A percentile compares a stretch with the other conserved stretches of the same genome.
Conservation (phyloP, 2,797 vertebrate species). For the Sylvia borin region DNA sequence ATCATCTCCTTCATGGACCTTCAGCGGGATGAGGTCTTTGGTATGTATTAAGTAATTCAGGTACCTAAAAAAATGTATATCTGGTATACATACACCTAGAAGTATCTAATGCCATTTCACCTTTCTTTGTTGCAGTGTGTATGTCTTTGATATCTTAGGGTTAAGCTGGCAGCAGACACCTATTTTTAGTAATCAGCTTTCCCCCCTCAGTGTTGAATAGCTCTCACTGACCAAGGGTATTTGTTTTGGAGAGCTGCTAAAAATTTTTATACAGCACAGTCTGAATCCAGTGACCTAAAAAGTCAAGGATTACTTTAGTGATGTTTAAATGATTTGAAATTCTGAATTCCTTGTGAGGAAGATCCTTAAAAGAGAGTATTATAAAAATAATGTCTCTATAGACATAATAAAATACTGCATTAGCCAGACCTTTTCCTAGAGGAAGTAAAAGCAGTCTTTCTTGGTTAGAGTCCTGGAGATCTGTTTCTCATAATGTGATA, state of each 20-base stretch:
- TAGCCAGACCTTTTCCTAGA: not conserved
- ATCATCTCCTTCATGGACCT: not conserved
- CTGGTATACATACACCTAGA: not conserved
- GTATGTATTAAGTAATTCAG: not conserved
- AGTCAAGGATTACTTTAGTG: not conserved
- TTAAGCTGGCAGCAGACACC: not conserved
- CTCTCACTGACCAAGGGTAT: not conserved
- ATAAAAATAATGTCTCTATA: not conserved
- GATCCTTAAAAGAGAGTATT: not conserved
- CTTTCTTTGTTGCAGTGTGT: not conserved
- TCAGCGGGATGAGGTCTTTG: not conserved
- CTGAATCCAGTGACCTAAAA: not conserved
- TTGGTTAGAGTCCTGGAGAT: not conserved
- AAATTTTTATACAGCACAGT: not conserved
- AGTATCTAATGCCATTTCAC: not conserved
- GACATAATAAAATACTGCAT: conserved; percentile 12
- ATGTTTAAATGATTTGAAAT: conserved; percentile 4
- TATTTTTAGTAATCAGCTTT: not conserved
- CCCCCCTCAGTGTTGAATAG: not conserved
- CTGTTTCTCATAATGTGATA: conserved; percentile 25
- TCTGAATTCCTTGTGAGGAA: not conserved
- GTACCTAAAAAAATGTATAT: not conserved
- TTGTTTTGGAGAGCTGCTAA: not conserved
- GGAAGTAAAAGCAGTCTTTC: conserved; percentile 12
- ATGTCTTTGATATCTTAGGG: not conserved